phyloP scores from a whole-genome alignment of 2,797 vertebrate species.

The Chlorospingus flavigularis region DNA sequence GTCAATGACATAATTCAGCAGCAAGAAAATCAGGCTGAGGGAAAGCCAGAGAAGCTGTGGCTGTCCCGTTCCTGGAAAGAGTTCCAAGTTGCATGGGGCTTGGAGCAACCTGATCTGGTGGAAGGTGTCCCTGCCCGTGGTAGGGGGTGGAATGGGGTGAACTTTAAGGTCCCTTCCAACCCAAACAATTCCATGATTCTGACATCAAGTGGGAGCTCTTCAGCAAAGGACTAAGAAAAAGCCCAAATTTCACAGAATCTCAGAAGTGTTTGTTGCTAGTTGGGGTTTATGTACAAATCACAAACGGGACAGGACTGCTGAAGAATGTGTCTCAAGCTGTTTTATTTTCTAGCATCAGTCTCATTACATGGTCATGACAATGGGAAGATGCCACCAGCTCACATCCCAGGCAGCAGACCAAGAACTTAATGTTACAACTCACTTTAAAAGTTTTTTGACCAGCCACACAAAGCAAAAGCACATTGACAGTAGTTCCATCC shows the following conservation, averaged over 20 bases:
- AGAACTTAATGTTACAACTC: background rate
- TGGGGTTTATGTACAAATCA: background rate
- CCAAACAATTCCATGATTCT: background rate
- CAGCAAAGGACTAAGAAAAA: background rate
- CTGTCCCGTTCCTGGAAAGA: background rate
- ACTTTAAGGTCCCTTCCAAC: background rate
- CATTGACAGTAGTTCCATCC: background rate
- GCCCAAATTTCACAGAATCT: background rate
- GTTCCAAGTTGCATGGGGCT: accelerated
- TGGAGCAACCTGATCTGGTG: background rate
- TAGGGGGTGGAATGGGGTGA: accelerated
- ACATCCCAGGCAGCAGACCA: background rate
- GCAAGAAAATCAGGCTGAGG: background rate
- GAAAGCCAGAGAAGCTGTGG: background rate
- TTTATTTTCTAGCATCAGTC: background rate
- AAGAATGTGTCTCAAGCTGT: background rate
- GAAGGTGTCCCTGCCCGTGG: background rate
- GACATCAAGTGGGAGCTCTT: background rate
- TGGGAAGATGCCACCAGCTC: background rate
- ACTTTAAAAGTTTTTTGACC: background rate
- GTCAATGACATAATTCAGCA: accelerated
- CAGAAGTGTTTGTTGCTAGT: background rate
- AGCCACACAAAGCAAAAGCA: background rate
- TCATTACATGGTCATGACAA: background rate
- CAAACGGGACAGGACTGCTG: background rate